Evolutionary conservation across 2,888 invertebrate genomes (phyloP).

Genomic region (Taenaris catops): DNA sequence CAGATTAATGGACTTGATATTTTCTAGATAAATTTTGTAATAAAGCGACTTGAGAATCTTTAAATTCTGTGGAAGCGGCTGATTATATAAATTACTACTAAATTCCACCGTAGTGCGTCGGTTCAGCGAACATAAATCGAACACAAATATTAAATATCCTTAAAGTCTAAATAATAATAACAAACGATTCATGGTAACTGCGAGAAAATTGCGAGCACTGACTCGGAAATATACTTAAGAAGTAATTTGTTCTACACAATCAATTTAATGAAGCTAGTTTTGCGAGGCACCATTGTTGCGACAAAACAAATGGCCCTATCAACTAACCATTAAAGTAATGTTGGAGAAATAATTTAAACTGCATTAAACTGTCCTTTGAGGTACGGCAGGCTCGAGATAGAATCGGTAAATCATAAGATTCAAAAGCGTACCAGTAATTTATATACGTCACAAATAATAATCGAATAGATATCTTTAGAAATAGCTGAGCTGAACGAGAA

Average conservation of each 20-base stretch:
- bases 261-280: slow-evolving; percentile 30
- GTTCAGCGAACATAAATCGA: slow-evolving; percentile 4
- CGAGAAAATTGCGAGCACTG: slow-evolving; percentile 22
- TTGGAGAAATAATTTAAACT: slow-evolving; percentile 27
- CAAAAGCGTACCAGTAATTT: slow-evolving; percentile 21
- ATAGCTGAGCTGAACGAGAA: slow-evolving; percentile 7
- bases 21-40: too few species aligned
- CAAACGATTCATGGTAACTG: slow-evolving; percentile 6
- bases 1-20: too few species aligned
- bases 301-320: slow-evolving; percentile 30
- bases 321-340: slow-evolving; percentile 25
- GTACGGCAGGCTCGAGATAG: slow-evolving; percentile 20
- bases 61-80: too few species aligned
- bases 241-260: slow-evolving; percentile 26
- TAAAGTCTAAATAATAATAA: slow-evolving; percentile 11
- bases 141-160: slow-evolving; percentile 5
- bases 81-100: too few species aligned
- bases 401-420: slow-evolving; percentile 24
- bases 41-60: too few species aligned
- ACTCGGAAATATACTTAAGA: slow-evolving; percentile 26
- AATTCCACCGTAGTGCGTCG: too few species aligned
- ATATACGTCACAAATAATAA: slow-evolving; percentile 21
- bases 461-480: slow-evolving; percentile 16
- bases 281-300: slow-evolving; percentile 28
- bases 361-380: slow-evolving; percentile 28